These are phyloP conservation scores for Spondyliosoma cantharus DNA, from an alignment of 2,797 vertebrate genomes.

Conservation along the genomic window DNA sequence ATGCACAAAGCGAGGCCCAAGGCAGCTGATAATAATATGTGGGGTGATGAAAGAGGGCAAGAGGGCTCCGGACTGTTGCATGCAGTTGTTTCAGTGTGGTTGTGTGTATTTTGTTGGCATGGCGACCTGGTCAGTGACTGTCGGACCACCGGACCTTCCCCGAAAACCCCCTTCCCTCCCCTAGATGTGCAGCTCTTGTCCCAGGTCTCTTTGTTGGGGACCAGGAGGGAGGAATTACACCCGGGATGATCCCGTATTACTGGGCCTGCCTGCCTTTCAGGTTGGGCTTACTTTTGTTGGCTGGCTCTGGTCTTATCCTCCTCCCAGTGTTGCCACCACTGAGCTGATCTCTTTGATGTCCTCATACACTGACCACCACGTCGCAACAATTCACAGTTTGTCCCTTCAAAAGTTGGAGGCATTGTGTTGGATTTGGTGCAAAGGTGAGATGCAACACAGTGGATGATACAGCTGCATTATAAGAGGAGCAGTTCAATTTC, in stretches of 20 bases:
- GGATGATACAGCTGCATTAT: conserved; percentile 12
- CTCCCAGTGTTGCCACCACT: conserved; percentile 68
- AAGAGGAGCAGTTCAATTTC: neutral
- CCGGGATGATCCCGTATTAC: conserved; percentile 83
- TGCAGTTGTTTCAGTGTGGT: conserved; percentile 53
- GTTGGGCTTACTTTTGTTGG: conserved; percentile 79
- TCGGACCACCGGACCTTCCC: conserved; percentile 72
- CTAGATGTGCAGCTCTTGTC: conserved; percentile 77
- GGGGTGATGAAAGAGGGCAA: conserved; percentile 79
- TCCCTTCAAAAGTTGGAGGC: neutral
- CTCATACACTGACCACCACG: conserved; percentile 71
- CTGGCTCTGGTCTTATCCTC: conserved; percentile 70
- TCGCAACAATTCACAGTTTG: conserved; percentile 58
- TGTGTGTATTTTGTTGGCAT: conserved; percentile 78
- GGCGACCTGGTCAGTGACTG: conserved; percentile 78
- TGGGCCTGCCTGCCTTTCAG: conserved; percentile 76
- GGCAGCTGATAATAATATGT: conserved; percentile 87
- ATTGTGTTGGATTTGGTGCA: conserved; percentile 18
- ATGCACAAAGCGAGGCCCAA: conserved; percentile 82
- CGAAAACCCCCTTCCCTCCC: conserved; percentile 37
- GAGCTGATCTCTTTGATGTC: conserved; percentile 77
- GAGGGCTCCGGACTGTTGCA: conserved; percentile 76
- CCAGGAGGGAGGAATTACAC: conserved; percentile 79
- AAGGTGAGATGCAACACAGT: conserved; percentile 14
- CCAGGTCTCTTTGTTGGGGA: conserved; percentile 76